phyloP scores from a whole-genome alignment of 2,888 invertebrate species.

The Phymatocera aterrima region DNA sequence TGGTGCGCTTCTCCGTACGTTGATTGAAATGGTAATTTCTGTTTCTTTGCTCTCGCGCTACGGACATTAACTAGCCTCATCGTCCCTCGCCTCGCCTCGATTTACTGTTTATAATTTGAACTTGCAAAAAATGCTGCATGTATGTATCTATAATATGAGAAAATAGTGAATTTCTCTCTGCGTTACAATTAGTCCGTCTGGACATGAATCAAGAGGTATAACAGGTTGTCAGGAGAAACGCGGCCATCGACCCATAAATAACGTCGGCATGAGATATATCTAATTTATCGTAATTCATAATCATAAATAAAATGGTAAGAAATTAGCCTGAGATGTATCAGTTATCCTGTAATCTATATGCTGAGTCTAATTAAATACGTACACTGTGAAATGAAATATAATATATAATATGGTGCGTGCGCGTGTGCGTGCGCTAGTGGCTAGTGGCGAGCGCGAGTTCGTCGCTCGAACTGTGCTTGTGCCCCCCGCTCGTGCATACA shows the following conservation, averaged over 20 bases:
- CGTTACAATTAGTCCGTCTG: background rate
- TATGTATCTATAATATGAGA: too few relatives aligned
- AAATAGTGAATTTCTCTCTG: background rate
- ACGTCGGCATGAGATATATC: background rate
- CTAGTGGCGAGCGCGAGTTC: background rate
- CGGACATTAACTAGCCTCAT: too few relatives aligned
- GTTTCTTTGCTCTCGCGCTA: too few relatives aligned
- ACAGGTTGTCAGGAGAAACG: slow-evolving; percentile 3
- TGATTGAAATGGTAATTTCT: too few relatives aligned
- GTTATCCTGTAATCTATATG: slow-evolving; percentile 6
- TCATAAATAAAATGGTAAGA: background rate
- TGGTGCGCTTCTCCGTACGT: too few relatives aligned
- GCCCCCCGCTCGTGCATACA: background rate
- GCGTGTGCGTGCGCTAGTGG: background rate
- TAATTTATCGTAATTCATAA: background rate
- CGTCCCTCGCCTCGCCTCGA: too few relatives aligned
- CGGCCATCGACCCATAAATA: background rate
- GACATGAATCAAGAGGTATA: slow-evolving; percentile 2
- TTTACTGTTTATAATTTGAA: too few relatives aligned
- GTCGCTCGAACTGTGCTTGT: background rate
- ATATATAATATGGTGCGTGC: background rate
- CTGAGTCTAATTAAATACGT: slow-evolving; percentile 25
- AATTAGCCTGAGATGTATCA: background rate
- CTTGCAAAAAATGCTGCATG: too few relatives aligned
- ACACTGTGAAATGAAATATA: background rate